These are phyloP conservation scores for Cetoscarus ocellatus DNA, from an alignment of 2,797 vertebrate species.

Conservation along the genomic window DNA sequence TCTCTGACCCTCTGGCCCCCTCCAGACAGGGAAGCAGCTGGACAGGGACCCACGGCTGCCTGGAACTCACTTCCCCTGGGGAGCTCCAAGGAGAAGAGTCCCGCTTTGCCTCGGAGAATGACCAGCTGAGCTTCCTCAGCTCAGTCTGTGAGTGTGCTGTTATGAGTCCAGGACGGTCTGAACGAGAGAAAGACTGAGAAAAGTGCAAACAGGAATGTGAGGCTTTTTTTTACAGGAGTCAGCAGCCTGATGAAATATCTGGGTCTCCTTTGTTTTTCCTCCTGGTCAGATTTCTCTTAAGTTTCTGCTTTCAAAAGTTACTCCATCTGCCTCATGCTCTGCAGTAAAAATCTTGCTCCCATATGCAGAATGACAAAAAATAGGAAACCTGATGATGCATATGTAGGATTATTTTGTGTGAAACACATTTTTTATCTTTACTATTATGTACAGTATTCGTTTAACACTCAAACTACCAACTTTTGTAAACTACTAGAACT, in stretches of 20 bases:
- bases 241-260: conserved; percentile 40
- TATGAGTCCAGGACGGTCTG: conserved; percentile 58
- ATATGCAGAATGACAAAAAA: too few relatives aligned
- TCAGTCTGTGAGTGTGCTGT: conserved; percentile 59
- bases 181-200: conserved; percentile 32
- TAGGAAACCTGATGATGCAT: too few relatives aligned
- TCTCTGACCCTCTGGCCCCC: conserved; percentile 79
- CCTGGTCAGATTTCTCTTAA: conserved; percentile 15
- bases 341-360: not conserved
- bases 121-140: conserved; percentile 80
- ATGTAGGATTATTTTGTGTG: too few relatives aligned
- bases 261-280: conserved; percentile 24
- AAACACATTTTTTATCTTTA: too few relatives aligned
- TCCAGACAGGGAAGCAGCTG: conserved; percentile 83
- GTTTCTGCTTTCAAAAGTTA: conserved; percentile 3
- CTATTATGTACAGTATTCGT: too few relatives aligned
- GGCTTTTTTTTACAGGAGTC: conserved; percentile 30
- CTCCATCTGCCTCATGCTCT: not conserved
- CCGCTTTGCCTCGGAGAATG: conserved; percentile 76
- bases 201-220: conserved; percentile 17
- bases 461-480: too few relatives aligned
- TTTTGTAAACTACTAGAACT: too few relatives aligned
- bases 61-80: conserved; percentile 77
- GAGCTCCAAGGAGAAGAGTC: conserved; percentile 73
- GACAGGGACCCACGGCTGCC: conserved; percentile 81